phyloP scores from a whole-genome alignment of 2,888 invertebrate genomes.

The Lumbricus terrestris region DNA sequence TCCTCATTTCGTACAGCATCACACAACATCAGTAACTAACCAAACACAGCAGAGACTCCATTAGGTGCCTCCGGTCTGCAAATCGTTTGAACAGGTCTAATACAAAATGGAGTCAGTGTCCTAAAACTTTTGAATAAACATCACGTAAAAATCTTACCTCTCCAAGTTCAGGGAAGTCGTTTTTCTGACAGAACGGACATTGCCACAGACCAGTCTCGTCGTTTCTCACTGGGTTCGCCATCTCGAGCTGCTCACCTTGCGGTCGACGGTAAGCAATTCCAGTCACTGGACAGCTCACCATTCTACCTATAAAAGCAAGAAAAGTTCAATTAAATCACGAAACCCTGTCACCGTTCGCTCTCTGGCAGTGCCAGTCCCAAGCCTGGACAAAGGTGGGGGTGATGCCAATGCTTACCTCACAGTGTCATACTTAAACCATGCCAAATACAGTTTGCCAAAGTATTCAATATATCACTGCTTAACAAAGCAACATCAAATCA shows the following conservation, averaged over 20 bases:
- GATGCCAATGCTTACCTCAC: too few species aligned
- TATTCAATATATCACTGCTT: background rate
- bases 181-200: constrained; percentile 93
- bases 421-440: too few species aligned
- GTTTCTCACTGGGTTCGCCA: constrained; percentile 90
- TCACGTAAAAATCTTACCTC: constrained; percentile 69
- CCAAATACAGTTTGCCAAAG: background rate
- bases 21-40: background rate
- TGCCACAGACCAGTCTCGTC: constrained; percentile 94
- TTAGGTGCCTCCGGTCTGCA: too few species aligned
- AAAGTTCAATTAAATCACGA: background rate
- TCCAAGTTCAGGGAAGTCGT: constrained; percentile 90
- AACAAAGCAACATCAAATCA: too few species aligned
- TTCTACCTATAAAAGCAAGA: constrained; percentile 59
- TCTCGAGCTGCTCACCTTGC: constrained; percentile 87
- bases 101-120: too few species aligned
- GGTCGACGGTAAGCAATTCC: constrained; percentile 85
- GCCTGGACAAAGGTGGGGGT: too few species aligned
- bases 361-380: too few species aligned
- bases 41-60: too few species aligned
- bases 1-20: background rate
- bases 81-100: too few species aligned
- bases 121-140: too few species aligned
- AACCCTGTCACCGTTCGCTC: too few species aligned
- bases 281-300: constrained; percentile 66